phyloP scores from a whole-genome alignment of 2,113 vertebrate genomes.

The Rhodinocichla rosea region DNA sequence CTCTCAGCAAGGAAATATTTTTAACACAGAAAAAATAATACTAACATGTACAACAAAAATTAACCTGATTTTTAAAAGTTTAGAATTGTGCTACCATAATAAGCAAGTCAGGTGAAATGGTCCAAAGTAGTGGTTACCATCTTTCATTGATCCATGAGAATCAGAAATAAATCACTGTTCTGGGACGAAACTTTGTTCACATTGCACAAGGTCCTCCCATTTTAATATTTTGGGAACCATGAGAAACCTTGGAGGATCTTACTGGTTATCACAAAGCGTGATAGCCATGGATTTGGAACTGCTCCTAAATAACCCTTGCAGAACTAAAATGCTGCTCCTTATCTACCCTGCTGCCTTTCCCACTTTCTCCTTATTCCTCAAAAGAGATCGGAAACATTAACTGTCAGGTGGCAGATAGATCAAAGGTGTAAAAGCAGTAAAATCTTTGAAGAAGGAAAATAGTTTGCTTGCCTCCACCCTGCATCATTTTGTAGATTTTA shows the following conservation, averaged over 20 bases:
- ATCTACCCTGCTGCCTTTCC: neutral
- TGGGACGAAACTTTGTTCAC: neutral
- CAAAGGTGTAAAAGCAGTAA: neutral
- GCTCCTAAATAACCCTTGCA: neutral
- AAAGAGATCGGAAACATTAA: neutral
- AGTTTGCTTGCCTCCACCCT: conserved; percentile 85
- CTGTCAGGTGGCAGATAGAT: neutral
- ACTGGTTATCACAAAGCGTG: neutral
- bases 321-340: neutral
- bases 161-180: neutral
- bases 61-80: neutral
- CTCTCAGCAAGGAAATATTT: neutral
- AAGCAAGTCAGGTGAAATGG: neutral
- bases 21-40: neutral
- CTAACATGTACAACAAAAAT: neutral
- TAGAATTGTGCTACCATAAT: neutral
- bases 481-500: conserved; percentile 99
- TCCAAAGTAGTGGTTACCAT: neutral
- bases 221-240: neutral
- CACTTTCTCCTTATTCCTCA: neutral
- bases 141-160: neutral
- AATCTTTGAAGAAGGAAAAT: neutral
- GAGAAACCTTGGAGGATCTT: neutral
- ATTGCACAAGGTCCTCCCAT: neutral
- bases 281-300: neutral